A percentile compares a stretch with the other conserved stretches of the same genome.
Evolutionary conservation across 1,140 invertebrate species (phyloP).

Genomic region (Armadillidium nasatum): DNA sequence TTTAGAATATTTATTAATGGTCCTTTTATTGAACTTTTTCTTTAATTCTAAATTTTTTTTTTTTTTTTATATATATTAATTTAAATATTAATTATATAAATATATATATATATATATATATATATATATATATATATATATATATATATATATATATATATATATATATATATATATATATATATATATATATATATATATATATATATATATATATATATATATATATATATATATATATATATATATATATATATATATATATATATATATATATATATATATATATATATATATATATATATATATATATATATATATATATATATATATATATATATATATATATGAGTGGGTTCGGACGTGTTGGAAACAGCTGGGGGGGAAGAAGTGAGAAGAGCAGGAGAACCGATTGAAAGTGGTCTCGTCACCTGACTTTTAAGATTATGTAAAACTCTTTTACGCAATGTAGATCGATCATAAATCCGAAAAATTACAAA

Average conservation of each 20-base stretch:
- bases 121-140: conserved; percentile 21
- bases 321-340: not conserved
- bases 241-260: no score
- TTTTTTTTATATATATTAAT: no score
- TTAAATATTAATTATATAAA: no score
- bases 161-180: not conserved
- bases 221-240: not conserved
- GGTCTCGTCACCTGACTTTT: no score
- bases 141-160: not conserved
- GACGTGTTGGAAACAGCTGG: no score
- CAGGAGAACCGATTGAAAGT: no score
- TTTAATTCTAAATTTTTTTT: not conserved
- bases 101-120: conserved; percentile 22
- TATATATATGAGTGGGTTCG: no score
- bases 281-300: conserved; percentile 20
- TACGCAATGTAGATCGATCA: no score
- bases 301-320: conserved; percentile 10
- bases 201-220: conserved; percentile 17
- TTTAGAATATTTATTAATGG: no score
- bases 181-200: conserved; percentile 18
- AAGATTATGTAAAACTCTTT: no score
- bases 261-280: conserved; percentile 14
- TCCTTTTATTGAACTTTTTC: not conserved
- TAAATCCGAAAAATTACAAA: no score
- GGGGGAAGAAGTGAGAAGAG: no score